Evolutionary conservation across 2,888 invertebrate genomes (phyloP), one percentile per base, ranked within the genome.

Genomic region (Apotomis turbidana): DNA sequence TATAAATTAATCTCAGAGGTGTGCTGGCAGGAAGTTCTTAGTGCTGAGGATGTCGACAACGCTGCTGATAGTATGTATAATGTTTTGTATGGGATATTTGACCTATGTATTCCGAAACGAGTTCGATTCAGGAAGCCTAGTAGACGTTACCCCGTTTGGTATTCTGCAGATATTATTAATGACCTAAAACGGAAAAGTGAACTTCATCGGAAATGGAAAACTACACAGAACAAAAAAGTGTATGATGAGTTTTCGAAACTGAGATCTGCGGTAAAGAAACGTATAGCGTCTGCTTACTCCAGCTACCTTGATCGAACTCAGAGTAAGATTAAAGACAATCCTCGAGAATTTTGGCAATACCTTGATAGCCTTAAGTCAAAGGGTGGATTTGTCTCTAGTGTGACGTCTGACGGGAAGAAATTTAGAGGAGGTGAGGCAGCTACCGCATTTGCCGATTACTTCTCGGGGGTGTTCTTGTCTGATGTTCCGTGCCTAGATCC

Each of bases 81-180:
- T 1, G 54, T 9, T 3, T 6, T 71, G 5, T 67, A 67, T 15
- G n/a, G 3, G 2, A 8, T 36, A 0, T 71, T 71, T 61, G 71
- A 71, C 38, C 0, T 15, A 0, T 67, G 55, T 57, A 61, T 67
- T 0, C 71, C 71, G 5, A 71, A 67, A 36, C 61, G 61, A 44
- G 10, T 10, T 5, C 60, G 71, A 4, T 9, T 6, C 3, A 49
- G 2, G 5, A 51, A 12, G 10, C 3, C 27, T 4, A 49, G 44
- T 55, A 10, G 49, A n/a, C 59, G 71, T 1, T 71, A 71, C 13
- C 71, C 71, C 1, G 55, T 66, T 1, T 71, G 71, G 71, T 71
- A 51, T 10, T 52, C 63, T 13, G 41, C 8, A 12, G 67, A 71
- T 5, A 13, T 67, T 4, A 67, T 71, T 9, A 15, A 41, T 0